These are phyloP conservation scores for Ectemnius cavifrons DNA, from an alignment of 2,888 invertebrate genomes.

Conservation along the genomic window DNA sequence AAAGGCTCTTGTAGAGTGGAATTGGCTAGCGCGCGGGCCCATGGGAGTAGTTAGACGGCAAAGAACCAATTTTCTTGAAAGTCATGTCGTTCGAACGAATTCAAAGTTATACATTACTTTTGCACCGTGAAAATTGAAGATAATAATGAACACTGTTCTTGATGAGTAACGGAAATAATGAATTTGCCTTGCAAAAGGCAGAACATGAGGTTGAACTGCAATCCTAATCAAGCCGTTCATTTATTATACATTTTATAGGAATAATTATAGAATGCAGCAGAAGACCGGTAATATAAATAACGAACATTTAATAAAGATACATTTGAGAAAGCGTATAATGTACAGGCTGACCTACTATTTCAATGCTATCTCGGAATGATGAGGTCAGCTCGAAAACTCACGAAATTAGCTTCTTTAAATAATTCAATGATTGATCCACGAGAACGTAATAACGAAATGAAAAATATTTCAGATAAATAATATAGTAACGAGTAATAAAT, in stretches of 20 bases:
- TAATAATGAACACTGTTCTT: background rate
- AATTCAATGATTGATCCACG: too few relatives aligned
- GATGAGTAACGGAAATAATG: background rate
- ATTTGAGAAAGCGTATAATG: conserved; percentile 18
- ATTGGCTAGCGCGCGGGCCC: too few relatives aligned
- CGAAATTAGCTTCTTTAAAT: conserved; percentile 3
- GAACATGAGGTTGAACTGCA: too few relatives aligned
- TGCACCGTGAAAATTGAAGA: background rate
- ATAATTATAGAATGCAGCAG: background rate
- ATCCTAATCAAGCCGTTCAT: too few relatives aligned
- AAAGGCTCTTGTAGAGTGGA: too few relatives aligned
- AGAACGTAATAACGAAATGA: background rate
- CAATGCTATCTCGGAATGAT: conserved; percentile 10
- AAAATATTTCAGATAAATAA: background rate
- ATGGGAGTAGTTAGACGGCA: too few relatives aligned
- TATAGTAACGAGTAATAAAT: too few relatives aligned
- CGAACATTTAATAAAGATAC: conserved; percentile 11
- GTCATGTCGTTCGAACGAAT: too few relatives aligned
- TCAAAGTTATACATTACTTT: background rate
- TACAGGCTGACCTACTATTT: background rate
- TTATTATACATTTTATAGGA: too few relatives aligned
- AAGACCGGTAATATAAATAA: background rate
- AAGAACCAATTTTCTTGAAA: too few relatives aligned
- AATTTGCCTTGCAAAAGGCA: background rate
- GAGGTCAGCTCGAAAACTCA: conserved; percentile 9